These are phyloP conservation scores for Drosophila histrio DNA, from an alignment of 2,888 invertebrate genomes.

Conservation along the genomic window DNA sequence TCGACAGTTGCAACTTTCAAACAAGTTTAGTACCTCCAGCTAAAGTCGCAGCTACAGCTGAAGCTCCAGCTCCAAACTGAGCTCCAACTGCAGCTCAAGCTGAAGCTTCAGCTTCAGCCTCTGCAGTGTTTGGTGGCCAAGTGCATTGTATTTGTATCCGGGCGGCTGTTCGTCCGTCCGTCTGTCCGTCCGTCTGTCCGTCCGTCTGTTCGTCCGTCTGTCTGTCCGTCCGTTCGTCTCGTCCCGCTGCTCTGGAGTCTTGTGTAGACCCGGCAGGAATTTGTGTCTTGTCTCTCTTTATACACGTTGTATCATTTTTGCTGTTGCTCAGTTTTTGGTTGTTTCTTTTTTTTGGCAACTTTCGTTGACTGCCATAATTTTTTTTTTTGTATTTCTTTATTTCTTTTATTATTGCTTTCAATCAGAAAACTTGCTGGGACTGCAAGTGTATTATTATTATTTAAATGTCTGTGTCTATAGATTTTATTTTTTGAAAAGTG, in stretches of 20 bases:
- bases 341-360: slow-evolving; percentile 40
- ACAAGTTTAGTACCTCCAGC: slow-evolving; percentile 64
- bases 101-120: slow-evolving; percentile 1
- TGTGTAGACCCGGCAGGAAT: slow-evolving; percentile 52
- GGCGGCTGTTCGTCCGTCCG: slow-evolving; percentile 29
- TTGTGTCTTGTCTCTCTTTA: slow-evolving; percentile 28
- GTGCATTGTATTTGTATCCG: slow-evolving; percentile 57
- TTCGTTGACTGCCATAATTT: slow-evolving; percentile 54
- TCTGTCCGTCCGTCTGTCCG: background rate
- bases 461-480: background rate
- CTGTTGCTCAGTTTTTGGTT: slow-evolving; percentile 12
- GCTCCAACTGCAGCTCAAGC: slow-evolving; percentile 4
- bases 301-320: slow-evolving; percentile 35
- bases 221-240: slow-evolving; percentile 5
- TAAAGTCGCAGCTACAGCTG: slow-evolving; percentile 14
- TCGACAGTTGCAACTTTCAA: slow-evolving; percentile 72
- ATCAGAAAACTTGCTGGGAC: slow-evolving; percentile 59
- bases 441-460: slow-evolving; percentile 15
- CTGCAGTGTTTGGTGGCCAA: slow-evolving; percentile 37
- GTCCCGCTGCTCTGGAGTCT: slow-evolving; percentile 18
- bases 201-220: slow-evolving; percentile 22
- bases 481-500: slow-evolving; percentile 48
- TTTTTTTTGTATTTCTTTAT: slow-evolving; percentile 37
- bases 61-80: background rate
- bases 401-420: slow-evolving; percentile 27